Conservation (phyloP, 2,797 vertebrate genomes). For the Leptoclinus maculatus region DNA sequence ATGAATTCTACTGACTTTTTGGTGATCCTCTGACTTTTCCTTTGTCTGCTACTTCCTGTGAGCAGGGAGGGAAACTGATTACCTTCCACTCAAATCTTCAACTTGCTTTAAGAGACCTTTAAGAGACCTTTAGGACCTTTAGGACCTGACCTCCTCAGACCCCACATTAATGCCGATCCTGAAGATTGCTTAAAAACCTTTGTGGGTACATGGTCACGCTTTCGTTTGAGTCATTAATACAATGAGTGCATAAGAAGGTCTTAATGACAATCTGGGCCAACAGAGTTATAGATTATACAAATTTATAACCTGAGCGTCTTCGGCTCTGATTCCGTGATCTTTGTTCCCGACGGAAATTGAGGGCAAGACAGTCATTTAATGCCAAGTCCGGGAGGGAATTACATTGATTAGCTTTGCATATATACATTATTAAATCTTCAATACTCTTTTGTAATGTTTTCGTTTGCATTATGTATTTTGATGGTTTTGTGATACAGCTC, state of each 20-base stretch:
- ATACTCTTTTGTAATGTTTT: slow-evolving; percentile 13
- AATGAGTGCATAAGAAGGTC: slow-evolving; percentile 46
- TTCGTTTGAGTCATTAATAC: slow-evolving; percentile 48
- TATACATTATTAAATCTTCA: slow-evolving; percentile 51
- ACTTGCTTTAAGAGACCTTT: slow-evolving; percentile 4
- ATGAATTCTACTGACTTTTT: not conserved
- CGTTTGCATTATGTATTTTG: slow-evolving; percentile 1
- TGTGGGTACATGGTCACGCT: slow-evolving; percentile 35
- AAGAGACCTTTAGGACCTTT: slow-evolving; percentile 45
- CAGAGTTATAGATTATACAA: slow-evolving; percentile 63
- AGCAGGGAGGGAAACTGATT: slow-evolving; percentile 9
- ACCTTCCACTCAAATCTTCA: slow-evolving; percentile 13
- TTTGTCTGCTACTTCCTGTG: not conserved
- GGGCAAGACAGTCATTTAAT: slow-evolving; percentile 62
- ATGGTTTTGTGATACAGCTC: not conserved
- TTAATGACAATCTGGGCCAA: slow-evolving; percentile 53
- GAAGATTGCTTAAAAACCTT: slow-evolving; percentile 23
- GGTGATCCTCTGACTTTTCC: not conserved
- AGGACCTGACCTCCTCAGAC: slow-evolving; percentile 31
- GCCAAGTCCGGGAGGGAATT: slow-evolving; percentile 35
- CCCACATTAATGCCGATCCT: slow-evolving; percentile 45
- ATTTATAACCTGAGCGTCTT: slow-evolving; percentile 62
- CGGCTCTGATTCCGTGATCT: slow-evolving; percentile 50
- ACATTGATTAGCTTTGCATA: slow-evolving; percentile 55
- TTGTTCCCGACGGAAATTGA: slow-evolving; percentile 61